Percentiles rank a stretch among this genome's conserved stretches.
phyloP scores from a whole-genome alignment of 2,888 invertebrate genomes.

The Dasypolia templi region DNA sequence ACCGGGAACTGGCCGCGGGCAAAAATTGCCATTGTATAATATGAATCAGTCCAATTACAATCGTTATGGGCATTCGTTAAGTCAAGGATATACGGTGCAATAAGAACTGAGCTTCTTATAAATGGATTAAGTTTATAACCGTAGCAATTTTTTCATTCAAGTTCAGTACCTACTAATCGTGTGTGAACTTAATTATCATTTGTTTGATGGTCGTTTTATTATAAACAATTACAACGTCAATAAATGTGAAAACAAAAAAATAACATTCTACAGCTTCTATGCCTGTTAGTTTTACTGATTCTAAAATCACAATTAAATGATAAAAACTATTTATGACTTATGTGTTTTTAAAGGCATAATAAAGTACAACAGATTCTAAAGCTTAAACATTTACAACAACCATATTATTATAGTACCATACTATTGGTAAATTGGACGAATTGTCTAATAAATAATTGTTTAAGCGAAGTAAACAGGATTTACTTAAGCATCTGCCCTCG shows the following conservation, averaged over 20 bases:
- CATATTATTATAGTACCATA: slow-evolving; percentile 5
- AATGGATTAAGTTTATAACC: slow-evolving; percentile 46
- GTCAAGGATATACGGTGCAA: slow-evolving; percentile 44
- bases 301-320: slow-evolving; percentile 4
- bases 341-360: background rate
- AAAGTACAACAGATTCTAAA: slow-evolving; percentile 1
- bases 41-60: slow-evolving; percentile 50
- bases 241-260: background rate
- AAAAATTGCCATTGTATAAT: slow-evolving; percentile 50
- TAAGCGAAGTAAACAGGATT: slow-evolving; percentile 68
- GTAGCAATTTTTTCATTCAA: slow-evolving; percentile 9
- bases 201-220: background rate
- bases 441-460: slow-evolving; percentile 67
- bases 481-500: slow-evolving; percentile 58
- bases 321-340: background rate
- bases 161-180: slow-evolving; percentile 6
- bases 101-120: slow-evolving; percentile 47
- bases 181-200: background rate
- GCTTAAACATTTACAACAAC: slow-evolving; percentile 23
- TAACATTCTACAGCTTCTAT: background rate
- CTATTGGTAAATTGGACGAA: slow-evolving; percentile 42
- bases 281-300: background rate
- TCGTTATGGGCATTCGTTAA: slow-evolving; percentile 61
- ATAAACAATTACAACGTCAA: background rate
- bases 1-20: slow-evolving; percentile 32